Evolutionary conservation across 2,888 invertebrate genomes (phyloP).

Genomic region (Argyresthia albistria): DNA sequence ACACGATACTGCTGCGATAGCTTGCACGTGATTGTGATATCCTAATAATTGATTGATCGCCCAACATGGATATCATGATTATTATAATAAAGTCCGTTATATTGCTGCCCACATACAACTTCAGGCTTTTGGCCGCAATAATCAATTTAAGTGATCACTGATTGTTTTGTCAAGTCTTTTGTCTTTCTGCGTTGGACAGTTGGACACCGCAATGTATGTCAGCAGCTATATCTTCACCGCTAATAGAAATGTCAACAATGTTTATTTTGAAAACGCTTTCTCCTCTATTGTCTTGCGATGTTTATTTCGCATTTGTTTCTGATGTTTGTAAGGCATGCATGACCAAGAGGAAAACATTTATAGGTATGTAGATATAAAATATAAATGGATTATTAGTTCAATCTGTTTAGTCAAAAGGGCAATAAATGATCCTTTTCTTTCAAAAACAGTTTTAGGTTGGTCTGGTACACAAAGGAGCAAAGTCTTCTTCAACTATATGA

Average conservation of each 20-base stretch:
- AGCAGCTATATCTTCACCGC: background rate
- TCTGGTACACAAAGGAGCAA: too few relatives aligned
- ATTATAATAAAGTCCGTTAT: slow-evolving; percentile 20
- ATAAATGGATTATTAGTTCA: too few relatives aligned
- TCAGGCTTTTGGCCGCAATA: slow-evolving; percentile 20
- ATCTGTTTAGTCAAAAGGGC: too few relatives aligned
- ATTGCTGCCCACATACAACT: slow-evolving; percentile 21
- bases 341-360: background rate
- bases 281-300: too few relatives aligned
- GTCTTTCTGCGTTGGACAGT: slow-evolving; percentile 15
- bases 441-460: too few relatives aligned
- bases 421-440: too few relatives aligned
- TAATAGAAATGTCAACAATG: too few relatives aligned
- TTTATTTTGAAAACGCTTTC: too few relatives aligned
- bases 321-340: too few relatives aligned
- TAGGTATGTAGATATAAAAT: background rate
- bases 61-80: background rate
- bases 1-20: too few relatives aligned
- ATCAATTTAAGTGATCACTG: slow-evolving; percentile 53
- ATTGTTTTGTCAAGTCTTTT: slow-evolving; percentile 37
- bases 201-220: slow-evolving; percentile 11
- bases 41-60: slow-evolving; percentile 9
- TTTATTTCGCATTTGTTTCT: too few relatives aligned
- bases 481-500: too few relatives aligned
- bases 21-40: background rate